Evolutionary conservation across 2,888 invertebrate species (phyloP).

Genomic region (Caenorhabditis sp.): DNA sequence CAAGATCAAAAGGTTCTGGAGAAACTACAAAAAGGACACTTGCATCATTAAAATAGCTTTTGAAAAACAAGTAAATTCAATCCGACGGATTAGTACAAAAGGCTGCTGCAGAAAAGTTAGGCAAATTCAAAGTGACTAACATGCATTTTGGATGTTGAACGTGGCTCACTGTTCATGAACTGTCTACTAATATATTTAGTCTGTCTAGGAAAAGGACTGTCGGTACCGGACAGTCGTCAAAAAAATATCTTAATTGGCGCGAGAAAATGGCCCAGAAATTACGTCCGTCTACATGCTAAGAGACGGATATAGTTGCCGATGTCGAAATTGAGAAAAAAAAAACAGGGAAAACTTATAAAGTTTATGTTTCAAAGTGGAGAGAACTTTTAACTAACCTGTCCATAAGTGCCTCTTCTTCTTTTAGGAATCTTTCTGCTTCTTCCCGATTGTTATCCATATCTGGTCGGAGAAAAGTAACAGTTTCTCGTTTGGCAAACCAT

Average conservation of each 20-base stretch:
- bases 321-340: background rate
- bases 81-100: no score
- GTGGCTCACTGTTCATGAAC: background rate
- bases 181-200: background rate
- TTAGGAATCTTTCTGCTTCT: background rate
- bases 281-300: background rate
- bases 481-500: background rate
- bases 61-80: no score
- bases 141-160: no score
- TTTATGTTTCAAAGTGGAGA: background rate
- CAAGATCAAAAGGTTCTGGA: background rate
- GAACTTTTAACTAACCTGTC: slow-evolving; percentile 38
- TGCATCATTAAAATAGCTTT: no score
- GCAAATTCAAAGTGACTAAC: background rate
- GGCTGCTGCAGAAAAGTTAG: background rate
- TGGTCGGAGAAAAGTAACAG: background rate
- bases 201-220: background rate
- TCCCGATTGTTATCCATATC: slow-evolving; percentile 30
- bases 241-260: background rate
- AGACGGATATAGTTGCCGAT: slow-evolving; percentile 7
- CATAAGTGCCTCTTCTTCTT: slow-evolving; percentile 43
- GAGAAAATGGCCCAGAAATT: background rate
- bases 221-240: background rate
- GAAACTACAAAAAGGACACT: slow-evolving; percentile 4
- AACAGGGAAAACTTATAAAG: background rate